Evolutionary conservation across 2,888 invertebrate genomes (phyloP), one percentile per base, ranked within the genome.

Genomic region (Brachycybe producta): DNA sequence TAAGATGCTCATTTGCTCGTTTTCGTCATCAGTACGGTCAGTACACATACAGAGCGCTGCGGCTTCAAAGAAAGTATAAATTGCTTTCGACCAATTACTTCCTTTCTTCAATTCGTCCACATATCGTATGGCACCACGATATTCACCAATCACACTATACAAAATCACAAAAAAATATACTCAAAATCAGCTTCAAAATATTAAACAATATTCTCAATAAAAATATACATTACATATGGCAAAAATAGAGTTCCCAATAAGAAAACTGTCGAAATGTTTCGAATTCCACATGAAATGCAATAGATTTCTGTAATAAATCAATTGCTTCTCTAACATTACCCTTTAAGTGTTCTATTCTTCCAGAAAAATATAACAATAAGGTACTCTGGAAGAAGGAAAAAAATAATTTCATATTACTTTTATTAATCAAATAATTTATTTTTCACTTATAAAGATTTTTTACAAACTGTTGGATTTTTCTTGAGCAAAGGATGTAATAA

Each of bases 41-140:
- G 74, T 70, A 8, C 75, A 74, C 79, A 87, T 85, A 57, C 83
- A 71, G 64, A 91, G 73, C 61, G 90, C 78, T 0, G 81, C 79
- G 1, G 88, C 91, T 61, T 83, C 82, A 60, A 87, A 83, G 69
- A 94, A 97, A 42, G 82, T 80, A 67, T 94, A 94, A 48, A 90
- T 84, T 1, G 90, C 85, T 48, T 79, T 77, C 2, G 92, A 94
- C 95, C 95, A 97, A 11, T 23, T n/a, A 27, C 28, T 48, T 34
- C 39, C 26, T 5, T 48, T 48, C 39, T 19, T 27, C 13, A 48
- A 26, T 13, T 39, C 21, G 11, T 48, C 48, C 19, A 48, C 39
- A 28, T 39, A n/a, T 1, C 15, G 39, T 5, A 39, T 26, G 5
- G 48, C 38, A 17, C 39, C 17, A n/a, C 48, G 13, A 17, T 27